Evolutionary conservation across 2,113 vertebrate species (phyloP).

Genomic region (Barbus barbus): DNA sequence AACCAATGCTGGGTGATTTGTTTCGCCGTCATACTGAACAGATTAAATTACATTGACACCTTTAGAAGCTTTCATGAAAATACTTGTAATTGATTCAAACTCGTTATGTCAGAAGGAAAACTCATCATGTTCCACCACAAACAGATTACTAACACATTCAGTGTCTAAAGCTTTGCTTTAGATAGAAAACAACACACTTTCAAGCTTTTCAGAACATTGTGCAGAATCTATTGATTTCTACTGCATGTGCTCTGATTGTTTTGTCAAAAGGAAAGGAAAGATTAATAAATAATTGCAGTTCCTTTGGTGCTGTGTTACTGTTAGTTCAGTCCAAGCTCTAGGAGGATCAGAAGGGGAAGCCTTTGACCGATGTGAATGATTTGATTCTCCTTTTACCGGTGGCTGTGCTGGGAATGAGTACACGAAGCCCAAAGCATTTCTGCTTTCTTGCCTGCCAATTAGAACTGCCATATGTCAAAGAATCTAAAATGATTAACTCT

Average conservation of each 20-base stretch:
- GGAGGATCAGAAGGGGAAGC: constrained; percentile 21
- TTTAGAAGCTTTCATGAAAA: constrained; percentile 21
- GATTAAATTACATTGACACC: background rate
- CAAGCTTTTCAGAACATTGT: background rate
- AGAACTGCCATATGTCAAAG: constrained; percentile 32
- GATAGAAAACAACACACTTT: background rate
- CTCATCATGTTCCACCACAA: background rate
- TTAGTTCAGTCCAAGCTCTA: background rate
- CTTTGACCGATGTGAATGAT: constrained; percentile 2
- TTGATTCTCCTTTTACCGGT: constrained; percentile 15
- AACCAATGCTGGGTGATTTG: constrained; percentile 10
- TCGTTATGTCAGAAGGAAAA: background rate
- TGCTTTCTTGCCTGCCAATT: constrained; percentile 5
- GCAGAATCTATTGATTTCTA: background rate
- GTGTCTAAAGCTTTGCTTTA: background rate
- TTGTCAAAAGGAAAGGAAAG: background rate
- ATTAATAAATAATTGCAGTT: constrained; percentile 3
- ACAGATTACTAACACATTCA: background rate
- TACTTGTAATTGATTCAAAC: background rate
- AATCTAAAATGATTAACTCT: background rate
- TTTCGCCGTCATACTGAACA: constrained; percentile 14
- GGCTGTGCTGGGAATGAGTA: constrained; percentile 15
- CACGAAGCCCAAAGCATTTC: constrained; percentile 17
- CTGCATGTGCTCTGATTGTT: background rate
- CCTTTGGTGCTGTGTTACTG: background rate